phyloP scores from a whole-genome alignment of 2,797 vertebrate species.

The Tangara arthus region DNA sequence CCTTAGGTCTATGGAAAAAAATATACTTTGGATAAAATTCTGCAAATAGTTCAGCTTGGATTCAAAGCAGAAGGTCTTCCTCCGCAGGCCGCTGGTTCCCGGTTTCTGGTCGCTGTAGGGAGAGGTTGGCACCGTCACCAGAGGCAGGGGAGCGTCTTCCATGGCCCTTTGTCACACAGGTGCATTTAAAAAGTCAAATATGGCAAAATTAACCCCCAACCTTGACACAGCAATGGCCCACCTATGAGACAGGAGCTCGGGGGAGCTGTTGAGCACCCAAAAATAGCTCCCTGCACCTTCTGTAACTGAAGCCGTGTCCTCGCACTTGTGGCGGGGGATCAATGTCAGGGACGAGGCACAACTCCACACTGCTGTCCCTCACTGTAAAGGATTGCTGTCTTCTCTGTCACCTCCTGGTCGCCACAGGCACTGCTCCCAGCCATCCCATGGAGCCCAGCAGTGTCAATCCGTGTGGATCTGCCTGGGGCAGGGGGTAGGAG shows the following conservation, averaged over 20 bases:
- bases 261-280: constrained; percentile 69
- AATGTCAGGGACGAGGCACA: constrained; percentile 78
- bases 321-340: constrained; percentile 85
- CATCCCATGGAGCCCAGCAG: neutral
- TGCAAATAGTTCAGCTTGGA: constrained; percentile 89
- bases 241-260: constrained; percentile 70
- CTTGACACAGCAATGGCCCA: constrained; percentile 67
- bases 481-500: neutral
- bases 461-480: neutral
- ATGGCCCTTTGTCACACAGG: constrained; percentile 67
- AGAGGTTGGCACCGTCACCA: constrained; percentile 86
- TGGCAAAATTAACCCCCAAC: neutral
- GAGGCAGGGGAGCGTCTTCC: constrained; percentile 85
- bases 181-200: constrained; percentile 30
- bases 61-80: constrained; percentile 86
- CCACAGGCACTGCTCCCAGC: neutral
- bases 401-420: neutral
- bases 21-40: constrained; percentile 95
- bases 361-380: neutral
- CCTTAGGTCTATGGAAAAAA: constrained; percentile 93
- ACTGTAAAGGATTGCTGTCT: neutral
- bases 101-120: constrained; percentile 91
- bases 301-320: constrained; percentile 82
- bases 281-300: constrained; percentile 78
- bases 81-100: constrained; percentile 85